Evolutionary conservation across 2,888 invertebrate genomes (phyloP).

Genomic region (Eremobia ochroleuca): DNA sequence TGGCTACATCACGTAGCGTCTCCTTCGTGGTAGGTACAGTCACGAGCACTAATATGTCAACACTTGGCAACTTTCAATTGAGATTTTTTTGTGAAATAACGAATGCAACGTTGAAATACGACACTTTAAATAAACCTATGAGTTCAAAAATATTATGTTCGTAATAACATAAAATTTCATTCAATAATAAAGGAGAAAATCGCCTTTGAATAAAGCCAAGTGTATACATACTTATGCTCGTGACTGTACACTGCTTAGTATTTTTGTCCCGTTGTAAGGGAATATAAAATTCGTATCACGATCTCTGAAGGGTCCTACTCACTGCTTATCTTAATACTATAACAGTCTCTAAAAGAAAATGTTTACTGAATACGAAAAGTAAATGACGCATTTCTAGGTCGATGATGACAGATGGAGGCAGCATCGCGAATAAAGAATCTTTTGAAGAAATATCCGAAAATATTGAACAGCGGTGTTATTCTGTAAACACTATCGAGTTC

Average conservation of each 20-base stretch:
- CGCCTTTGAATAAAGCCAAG: too few species aligned
- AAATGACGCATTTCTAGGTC: constrained; percentile 45
- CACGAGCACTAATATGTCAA: too few species aligned
- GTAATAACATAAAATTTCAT: too few species aligned
- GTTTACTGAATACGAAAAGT: constrained; percentile 71
- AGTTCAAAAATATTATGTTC: too few species aligned
- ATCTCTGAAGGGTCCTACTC: constrained; percentile 65
- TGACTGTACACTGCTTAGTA: constrained; percentile 69
- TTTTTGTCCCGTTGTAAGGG: constrained; percentile 65
- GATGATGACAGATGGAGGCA: constrained; percentile 29
- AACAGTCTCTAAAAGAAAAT: constrained; percentile 72
- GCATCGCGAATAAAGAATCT: constrained; percentile 10
- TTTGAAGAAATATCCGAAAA: neutral
- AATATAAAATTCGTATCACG: constrained; percentile 73
- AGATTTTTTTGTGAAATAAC: too few species aligned
- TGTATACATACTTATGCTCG: too few species aligned
- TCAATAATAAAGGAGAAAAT: too few species aligned
- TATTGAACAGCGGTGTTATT: neutral
- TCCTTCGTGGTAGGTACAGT: constrained; percentile 36
- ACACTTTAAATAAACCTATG: too few species aligned
- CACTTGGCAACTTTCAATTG: too few species aligned
- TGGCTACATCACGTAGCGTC: constrained; percentile 38
- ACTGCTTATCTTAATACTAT: constrained; percentile 75
- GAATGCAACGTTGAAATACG: too few species aligned
- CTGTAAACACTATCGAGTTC: neutral